Evolutionary conservation across 2,113 vertebrate genomes (phyloP), one percentile per base, ranked within the genome.

Genomic region (Gnathonemus echidnorhynchus): DNA sequence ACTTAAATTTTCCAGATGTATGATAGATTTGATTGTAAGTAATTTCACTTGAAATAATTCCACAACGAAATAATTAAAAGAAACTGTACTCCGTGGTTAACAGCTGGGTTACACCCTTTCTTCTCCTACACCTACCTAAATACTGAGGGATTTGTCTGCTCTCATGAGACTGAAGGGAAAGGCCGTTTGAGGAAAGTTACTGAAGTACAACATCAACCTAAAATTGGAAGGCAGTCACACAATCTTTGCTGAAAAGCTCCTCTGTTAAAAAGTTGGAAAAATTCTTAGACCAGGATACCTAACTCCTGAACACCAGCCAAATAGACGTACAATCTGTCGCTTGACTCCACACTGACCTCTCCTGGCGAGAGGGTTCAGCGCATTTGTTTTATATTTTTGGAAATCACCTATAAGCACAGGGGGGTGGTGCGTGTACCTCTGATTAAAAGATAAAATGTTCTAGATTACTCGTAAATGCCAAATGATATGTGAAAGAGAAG

Each of bases 291-390:
- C 90, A n/a, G 50, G 50, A 21, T 56, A 31, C 77, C 11, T 8
- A 53, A 80, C 17, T 39, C 62, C 42, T 91, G 87, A 92, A 58
- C 89, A 87, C 27, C 24, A 66, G 87, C 84, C 62, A 45, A 24
- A 13, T 11, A 35, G 9, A 9, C 24, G 1, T 49, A 4, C 31
- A 56, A 90, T 48, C 86, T 31, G n/a, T 84, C 35, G 10, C 11
- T 56, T 70, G 86, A 66, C 87, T 70, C 90, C 5, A 92, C 88
- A 92, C 91, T 92, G 92, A 93, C 93, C 93, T 93, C 95, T 96
- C 90, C 92, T 94, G 95, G 90, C 6, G 3, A 15, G 86, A 90
- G 27, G 52, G 39, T 27, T 58, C 83, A 90, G 7, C 89, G 24
- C 89, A 88, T 27, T 39, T 90, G 17, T n/a, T 49, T 48, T 48